phyloP scores from a whole-genome alignment of 2,888 invertebrate genomes.

The Torymus auratus region DNA sequence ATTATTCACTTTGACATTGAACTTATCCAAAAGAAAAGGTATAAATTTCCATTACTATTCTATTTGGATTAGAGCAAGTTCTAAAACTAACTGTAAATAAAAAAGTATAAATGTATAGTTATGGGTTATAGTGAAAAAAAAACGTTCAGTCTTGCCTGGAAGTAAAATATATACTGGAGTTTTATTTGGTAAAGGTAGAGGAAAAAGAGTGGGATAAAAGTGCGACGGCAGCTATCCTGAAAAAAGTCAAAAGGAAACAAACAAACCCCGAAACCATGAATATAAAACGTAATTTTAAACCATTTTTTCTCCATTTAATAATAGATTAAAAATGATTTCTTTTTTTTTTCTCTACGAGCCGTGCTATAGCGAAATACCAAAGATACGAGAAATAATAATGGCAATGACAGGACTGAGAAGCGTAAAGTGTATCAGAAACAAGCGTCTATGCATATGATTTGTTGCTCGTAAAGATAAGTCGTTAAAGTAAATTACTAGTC shows the following conservation, averaged over 20 bases:
- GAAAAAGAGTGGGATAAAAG: constrained; percentile 65
- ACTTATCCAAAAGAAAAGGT: constrained; percentile 20
- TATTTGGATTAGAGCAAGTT: constrained; percentile 29
- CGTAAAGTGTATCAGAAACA: constrained; percentile 1
- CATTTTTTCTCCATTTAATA: constrained; percentile 13
- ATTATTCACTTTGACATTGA: neutral
- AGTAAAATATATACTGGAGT: constrained; percentile 51
- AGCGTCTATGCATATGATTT: neutral
- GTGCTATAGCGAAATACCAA: constrained; percentile 34
- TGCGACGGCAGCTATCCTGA: constrained; percentile 77
- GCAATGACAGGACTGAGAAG: constrained; percentile 32
- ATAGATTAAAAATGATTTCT: constrained; percentile 7
- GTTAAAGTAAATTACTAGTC: neutral
- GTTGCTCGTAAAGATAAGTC: constrained; percentile 15
- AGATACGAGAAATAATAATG: constrained; percentile 16
- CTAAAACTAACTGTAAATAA: constrained; percentile 37
- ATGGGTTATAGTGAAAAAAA: constrained; percentile 41
- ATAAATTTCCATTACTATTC: constrained; percentile 21
- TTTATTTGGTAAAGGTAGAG: constrained; percentile 45
- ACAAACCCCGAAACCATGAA: constrained; percentile 57
- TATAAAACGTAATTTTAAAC: constrained; percentile 29
- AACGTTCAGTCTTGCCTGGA: constrained; percentile 49
- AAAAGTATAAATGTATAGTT: constrained; percentile 45
- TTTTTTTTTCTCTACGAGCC: constrained; percentile 30
- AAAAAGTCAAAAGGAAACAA: constrained; percentile 67